Evolutionary conservation across 92 coral and sea anemone genomes (phyloP).

Genomic region (Parazoanthus atlanticus): DNA sequence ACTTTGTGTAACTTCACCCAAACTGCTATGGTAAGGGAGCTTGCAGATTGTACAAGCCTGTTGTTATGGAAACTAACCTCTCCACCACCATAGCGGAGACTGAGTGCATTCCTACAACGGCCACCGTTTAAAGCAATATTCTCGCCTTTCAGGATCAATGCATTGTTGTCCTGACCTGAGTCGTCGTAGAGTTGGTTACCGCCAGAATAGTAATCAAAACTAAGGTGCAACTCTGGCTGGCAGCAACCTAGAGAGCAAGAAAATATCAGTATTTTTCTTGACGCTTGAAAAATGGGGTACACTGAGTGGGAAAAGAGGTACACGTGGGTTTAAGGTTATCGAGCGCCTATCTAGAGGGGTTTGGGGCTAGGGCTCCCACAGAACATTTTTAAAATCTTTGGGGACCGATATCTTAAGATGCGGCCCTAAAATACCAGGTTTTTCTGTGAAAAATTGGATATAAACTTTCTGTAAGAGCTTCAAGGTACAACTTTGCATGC

Average conservation of each 20-base stretch:
- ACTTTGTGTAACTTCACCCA: constrained; percentile 52
- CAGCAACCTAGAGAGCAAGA: constrained; percentile 45
- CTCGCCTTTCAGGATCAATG: not conserved
- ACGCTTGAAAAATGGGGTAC: too few species aligned
- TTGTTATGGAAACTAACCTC: constrained; percentile 42
- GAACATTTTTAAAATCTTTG: too few species aligned
- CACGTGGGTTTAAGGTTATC: too few species aligned
- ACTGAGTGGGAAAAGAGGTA: too few species aligned
- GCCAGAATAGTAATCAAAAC: constrained; percentile 41
- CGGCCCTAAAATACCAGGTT: too few species aligned
- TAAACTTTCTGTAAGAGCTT: too few species aligned
- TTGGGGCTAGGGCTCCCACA: too few species aligned
- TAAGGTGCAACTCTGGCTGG: constrained; percentile 49
- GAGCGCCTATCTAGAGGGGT: too few species aligned
- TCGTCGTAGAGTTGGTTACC: constrained; percentile 10
- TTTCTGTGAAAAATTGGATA: too few species aligned
- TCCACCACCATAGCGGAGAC: constrained; percentile 5
- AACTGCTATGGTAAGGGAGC: constrained; percentile 55
- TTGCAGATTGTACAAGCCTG: constrained; percentile 29
- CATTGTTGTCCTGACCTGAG: constrained; percentile 32
- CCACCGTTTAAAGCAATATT: constrained; percentile 5
- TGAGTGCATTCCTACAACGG: constrained; percentile 40
- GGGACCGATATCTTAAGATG: too few species aligned
- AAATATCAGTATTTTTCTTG: not conserved
- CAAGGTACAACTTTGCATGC: too few species aligned